Conservation (phyloP, 1,140 invertebrate species). For the Trichonephila clavipes region DNA sequence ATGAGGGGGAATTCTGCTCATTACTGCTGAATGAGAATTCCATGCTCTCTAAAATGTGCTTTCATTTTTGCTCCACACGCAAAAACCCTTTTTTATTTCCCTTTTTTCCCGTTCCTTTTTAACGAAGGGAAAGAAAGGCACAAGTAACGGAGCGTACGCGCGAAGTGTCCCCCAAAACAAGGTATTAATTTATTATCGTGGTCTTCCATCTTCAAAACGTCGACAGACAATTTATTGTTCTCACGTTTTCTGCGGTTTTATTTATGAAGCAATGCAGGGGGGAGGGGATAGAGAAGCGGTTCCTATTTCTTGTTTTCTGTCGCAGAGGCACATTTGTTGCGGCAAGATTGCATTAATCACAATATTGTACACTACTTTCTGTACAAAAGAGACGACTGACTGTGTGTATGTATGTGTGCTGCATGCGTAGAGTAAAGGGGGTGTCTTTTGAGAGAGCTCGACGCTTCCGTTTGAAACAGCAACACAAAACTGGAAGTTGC, state of each 20-base stretch:
- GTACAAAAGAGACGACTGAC: conserved; percentile 67
- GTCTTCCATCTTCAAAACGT: conserved; percentile 75
- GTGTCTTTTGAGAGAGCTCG: conserved; percentile 48
- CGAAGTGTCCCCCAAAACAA: conserved; percentile 76
- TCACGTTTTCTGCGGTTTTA: conserved; percentile 75
- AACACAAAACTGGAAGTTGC: conserved; percentile 75
- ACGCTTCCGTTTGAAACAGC: conserved; percentile 67
- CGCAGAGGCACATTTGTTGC: conserved; percentile 75
- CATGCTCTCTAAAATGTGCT: conserved; percentile 51
- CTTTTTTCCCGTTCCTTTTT: conserved; percentile 19
- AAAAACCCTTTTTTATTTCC: conserved; percentile 49
- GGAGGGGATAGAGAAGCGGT: conserved; percentile 4
- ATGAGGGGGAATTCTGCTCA: background rate
- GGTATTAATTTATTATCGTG: conserved; percentile 76
- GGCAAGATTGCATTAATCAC: conserved; percentile 75
- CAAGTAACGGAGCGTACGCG: conserved; percentile 72
- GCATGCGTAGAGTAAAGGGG: background rate
- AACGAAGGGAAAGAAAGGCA: conserved; percentile 56
- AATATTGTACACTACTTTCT: conserved; percentile 73
- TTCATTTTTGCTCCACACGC: conserved; percentile 73
- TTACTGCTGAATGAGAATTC: conserved; percentile 65
- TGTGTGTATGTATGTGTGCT: background rate
- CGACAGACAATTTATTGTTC: conserved; percentile 76
- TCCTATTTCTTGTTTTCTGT: conserved; percentile 76
- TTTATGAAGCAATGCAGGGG: conserved; percentile 61